Base-by-base conservation (phyloP, 2,888 invertebrate species). In the Keiferia lycopersicella region DNA sequence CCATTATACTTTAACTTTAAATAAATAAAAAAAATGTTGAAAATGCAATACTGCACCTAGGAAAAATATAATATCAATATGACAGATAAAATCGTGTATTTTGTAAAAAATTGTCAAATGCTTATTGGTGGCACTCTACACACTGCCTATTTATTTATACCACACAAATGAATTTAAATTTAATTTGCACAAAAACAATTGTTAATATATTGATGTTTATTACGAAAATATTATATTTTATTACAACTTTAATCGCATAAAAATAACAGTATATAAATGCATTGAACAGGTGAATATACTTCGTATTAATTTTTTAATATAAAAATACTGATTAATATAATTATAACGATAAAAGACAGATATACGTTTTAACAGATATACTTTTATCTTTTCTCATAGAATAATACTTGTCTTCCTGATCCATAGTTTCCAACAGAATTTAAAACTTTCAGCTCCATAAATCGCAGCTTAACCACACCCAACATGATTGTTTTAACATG, bases 391-490 rank as follows among this genome's bases (percentile, higher is more conserved):
- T 71, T 74, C 67, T 79, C 81, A 71, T 73, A 76, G 68, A 83
- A 82, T n/a, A 73, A 62, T 18, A 88, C 72, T 50, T 80, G 76
- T 70, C 71, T 80, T 2, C 88, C 90, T 0, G 88, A 87, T 6
- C 87, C 89, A 66, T 82, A 88, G 61, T 83, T 78, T 10, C 83
- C 84, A 30, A 87, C 71, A 7, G 81, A 75, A 12, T 82, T 73
- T n/a, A 84, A 68, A 62, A 86, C 73, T 58, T 75, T 71, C 12
- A 88, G 34, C 71, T 84, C 77, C 56, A 89, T 72, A 66, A 74
- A 83, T 75, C 82, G 78, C 16, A 89, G 66, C 68, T 70, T 69
- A 10, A 41, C 67, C 2, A 77, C 79, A 8, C 76, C 65, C 20
- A 87, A 45, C 1, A 64, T 10, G 45, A 88, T 80, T 11, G 64